Evolutionary conservation across 2,888 invertebrate genomes (phyloP).

Genomic region (Tetramorium bicarinatum): DNA sequence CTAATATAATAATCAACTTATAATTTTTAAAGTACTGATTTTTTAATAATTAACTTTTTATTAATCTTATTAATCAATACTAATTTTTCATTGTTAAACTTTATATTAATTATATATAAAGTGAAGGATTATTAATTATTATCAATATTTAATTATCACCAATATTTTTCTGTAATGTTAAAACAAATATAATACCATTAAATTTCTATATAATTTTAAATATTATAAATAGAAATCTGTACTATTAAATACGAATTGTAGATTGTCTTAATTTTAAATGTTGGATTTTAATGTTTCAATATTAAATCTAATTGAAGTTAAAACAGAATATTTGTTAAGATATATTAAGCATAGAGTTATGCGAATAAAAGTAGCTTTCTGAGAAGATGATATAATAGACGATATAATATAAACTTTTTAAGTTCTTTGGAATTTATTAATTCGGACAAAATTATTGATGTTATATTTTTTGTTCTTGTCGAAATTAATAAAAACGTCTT

Average conservation of each 20-base stretch:
- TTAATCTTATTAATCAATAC: not conserved
- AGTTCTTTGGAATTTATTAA: not conserved
- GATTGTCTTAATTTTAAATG: too few species aligned
- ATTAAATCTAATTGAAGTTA: not conserved
- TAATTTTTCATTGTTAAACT: not conserved
- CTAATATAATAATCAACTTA: constrained; percentile 84
- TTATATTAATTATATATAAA: not conserved
- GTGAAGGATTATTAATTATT: not conserved
- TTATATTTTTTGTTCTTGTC: constrained; percentile 47
- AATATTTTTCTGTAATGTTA: not conserved
- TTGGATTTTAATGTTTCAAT: not conserved
- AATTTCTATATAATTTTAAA: not conserved
- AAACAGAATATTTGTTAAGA: not conserved
- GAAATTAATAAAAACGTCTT: constrained; percentile 1
- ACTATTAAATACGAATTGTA: too few species aligned
- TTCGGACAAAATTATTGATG: not conserved
- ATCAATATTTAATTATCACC: too few species aligned
- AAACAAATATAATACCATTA: not conserved
- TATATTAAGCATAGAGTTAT: not conserved
- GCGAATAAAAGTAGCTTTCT: not conserved
- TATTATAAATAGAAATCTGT: too few species aligned
- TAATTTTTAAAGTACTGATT: not conserved
- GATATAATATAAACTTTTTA: not conserved
- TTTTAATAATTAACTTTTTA: not conserved
- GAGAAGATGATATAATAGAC: not conserved